Conservation (phyloP, 2,797 vertebrate genomes). For the Lerista edwardsae region DNA sequence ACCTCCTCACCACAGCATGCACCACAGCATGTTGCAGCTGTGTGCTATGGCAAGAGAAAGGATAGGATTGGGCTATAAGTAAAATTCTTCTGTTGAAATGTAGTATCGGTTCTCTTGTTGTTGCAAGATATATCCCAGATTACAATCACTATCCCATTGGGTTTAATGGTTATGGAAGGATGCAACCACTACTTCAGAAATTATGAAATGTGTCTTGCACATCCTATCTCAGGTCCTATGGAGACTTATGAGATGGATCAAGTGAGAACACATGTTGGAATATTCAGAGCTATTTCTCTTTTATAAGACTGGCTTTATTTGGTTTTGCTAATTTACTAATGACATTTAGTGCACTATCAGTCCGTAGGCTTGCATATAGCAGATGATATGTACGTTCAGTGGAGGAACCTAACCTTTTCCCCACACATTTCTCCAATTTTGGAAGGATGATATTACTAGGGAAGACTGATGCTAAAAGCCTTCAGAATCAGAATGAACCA, state of each 20-base stretch:
- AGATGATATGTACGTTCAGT: background rate
- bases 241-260: background rate
- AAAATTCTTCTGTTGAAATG: background rate
- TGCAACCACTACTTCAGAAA: background rate
- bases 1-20: too few species aligned
- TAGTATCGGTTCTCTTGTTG: background rate
- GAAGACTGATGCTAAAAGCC: background rate
- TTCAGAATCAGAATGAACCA: background rate
- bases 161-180: background rate
- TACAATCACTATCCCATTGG: background rate
- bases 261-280: background rate
- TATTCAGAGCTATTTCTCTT: background rate
- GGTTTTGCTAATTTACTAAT: background rate
- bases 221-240: background rate
- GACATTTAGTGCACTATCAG: background rate
- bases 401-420: background rate
- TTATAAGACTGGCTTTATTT: background rate
- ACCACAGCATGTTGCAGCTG: too few species aligned
- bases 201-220: background rate
- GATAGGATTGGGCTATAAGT: background rate
- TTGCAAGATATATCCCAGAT: background rate
- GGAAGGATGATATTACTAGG: background rate
- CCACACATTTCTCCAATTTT: background rate
- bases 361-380: background rate
- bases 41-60: too few species aligned